Evolutionary conservation across 2,888 invertebrate species (phyloP).

Genomic region (Drosophila tanythrix): DNA sequence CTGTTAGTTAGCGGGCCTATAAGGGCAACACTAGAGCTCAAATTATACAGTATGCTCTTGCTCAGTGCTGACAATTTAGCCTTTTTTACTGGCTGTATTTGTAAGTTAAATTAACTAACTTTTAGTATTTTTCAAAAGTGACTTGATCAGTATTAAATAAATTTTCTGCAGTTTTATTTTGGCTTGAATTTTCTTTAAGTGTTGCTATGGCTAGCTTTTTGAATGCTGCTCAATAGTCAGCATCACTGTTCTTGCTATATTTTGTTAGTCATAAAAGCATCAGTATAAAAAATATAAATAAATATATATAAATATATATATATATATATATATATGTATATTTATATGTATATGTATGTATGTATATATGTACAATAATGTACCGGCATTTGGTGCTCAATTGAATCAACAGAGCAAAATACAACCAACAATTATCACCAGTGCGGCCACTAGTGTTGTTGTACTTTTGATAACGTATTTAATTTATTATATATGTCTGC

Average conservation of each 20-base stretch:
- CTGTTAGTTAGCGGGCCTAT: constrained; percentile 48
- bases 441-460: constrained; percentile 20
- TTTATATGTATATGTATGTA: not conserved
- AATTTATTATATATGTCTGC: constrained; percentile 57
- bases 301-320: not conserved
- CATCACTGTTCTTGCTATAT: not conserved
- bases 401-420: constrained; percentile 25
- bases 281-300: not conserved
- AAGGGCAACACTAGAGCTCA: constrained; percentile 18
- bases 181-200: not conserved
- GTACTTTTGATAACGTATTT: constrained; percentile 62
- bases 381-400: constrained; percentile 36
- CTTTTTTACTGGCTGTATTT: not conserved
- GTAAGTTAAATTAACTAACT: not conserved
- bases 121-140: not conserved
- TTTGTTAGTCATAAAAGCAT: constrained; percentile 34
- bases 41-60: not conserved
- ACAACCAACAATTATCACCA: constrained; percentile 25
- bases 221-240: not conserved
- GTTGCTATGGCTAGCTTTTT: not conserved
- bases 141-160: not conserved
- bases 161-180: not conserved
- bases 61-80: not conserved
- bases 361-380: not conserved
- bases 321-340: not conserved